Evolutionary conservation across 1,140 invertebrate species (phyloP), one percentile per base, ranked within the genome.

Genomic region (Amphibalanus amphitrite): DNA sequence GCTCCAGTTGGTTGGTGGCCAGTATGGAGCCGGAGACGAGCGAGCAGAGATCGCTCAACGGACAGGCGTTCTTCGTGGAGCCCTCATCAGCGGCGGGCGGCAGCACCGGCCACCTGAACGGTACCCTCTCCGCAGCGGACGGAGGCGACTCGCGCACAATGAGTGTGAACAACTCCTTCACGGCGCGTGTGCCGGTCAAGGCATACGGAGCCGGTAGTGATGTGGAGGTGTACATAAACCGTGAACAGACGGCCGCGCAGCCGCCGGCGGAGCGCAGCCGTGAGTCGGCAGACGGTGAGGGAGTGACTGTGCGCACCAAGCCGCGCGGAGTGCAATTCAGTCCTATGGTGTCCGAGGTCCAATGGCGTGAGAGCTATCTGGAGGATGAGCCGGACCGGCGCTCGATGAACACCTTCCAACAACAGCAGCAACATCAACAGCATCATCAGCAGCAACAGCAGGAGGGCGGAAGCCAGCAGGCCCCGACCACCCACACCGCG

Each of bases 341-440:
- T 28, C 65, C 65, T n/a, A 25, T 67, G 65, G 65, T 67, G 28
- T 67, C 65, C 3, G 65, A 67, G 65, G 65, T 67, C 10, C n/a
- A 67, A 26, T 67, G 65, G 65, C 65, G 65, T 26, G 65, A 67
- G 65, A 67, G 65, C n/a, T 67, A 67, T 28, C 26, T 67, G 17
- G 26, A 67, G 10, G 47, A 6, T 1, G 47, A 59, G 47, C 47
- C 47, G 6, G 47, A 59, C 3, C 47, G 47, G 13, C 47, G 47
- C 10, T 20, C 47, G 13, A 6, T 6, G 47, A 13, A 20, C 13
- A 59, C 47, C 1, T 59, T 20, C 17, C 47, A 59, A 20, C 47
- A 23, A 20, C 47, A 13, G 47, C 13, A 59, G 10, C 47, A 23
- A 20, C 13, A 59, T 1, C 1, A 6, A 20, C 13, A 59, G 13